Evolutionary conservation across 2,888 invertebrate genomes (phyloP).

Genomic region (Sepiola atlantica): DNA sequence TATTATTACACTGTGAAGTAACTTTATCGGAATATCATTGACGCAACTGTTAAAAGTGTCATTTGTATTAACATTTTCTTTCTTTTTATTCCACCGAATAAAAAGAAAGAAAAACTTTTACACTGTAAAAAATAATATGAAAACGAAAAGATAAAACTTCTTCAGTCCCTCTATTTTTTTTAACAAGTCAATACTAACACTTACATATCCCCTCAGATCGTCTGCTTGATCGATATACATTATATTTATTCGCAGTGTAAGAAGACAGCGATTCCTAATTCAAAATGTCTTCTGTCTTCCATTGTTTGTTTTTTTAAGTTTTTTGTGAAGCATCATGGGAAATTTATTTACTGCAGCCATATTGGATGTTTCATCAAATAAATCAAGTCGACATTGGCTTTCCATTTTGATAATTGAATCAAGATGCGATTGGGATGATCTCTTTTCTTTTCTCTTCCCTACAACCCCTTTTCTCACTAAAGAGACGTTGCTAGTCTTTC

Average conservation of each 20-base stretch:
- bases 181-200: background rate
- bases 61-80: background rate
- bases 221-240: background rate
- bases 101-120: background rate
- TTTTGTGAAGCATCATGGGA: background rate
- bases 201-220: background rate
- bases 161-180: background rate
- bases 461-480: no score
- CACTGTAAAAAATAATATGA: background rate
- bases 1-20: background rate
- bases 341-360: constrained; percentile 32
- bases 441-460: no score
- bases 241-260: background rate
- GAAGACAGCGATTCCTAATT: background rate
- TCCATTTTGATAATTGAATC: no score
- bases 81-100: background rate
- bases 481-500: no score
- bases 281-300: background rate
- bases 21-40: background rate
- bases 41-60: background rate
- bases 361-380: background rate
- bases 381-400: background rate
- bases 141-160: background rate
- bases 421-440: no score
- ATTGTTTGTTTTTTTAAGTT: no score